Base-by-base conservation (phyloP, 2,888 invertebrate genomes). In the Calameuta idolon region DNA sequence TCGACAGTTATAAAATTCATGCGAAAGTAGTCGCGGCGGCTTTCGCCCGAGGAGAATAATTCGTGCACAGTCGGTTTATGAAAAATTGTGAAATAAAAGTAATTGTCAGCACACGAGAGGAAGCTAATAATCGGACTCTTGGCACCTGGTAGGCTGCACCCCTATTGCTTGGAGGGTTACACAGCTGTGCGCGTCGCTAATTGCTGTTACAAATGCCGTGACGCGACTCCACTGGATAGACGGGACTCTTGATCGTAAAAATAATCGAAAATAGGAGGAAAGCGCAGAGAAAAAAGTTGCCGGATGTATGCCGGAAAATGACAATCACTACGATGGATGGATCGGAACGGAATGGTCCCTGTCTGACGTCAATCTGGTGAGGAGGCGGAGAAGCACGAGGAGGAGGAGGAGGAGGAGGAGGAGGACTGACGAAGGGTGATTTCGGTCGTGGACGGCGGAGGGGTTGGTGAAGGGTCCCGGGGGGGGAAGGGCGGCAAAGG, bases 271-370 rank as follows among this genome's bases (percentile, higher is more conserved):
- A 85, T 86, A 83, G 83, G 86, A 86, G 86, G 80, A 85, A 84
- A 82, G 81, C 82, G 83, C 81, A 80, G 86, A 87, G 86, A 89
- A 88, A 89, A 86, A 86, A 83, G 82, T 78, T 81, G 79, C 89
- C 91, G 91, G 91, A 91, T 87, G 87, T 83, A 79, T 71, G 88
- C 91, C 91, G 91, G 91, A 90, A 91, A 91, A 90, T 91, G 91
- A 91, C 91, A 91, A 91, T 91, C 91, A 91, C 87, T 82, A 82
- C 83, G 83, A 84, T 80, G 84, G 82, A 86, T 88, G 85, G 86
- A 75, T 55, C 55, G 55, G 81, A 86, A 82, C 83, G 83, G 82
- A 80, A 85, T 82, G 82, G 84, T 87, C 85, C 87, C 87, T 89
- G 89, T 90, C 90, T 89, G 89, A 89, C 85, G 88, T 89, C 88